Percentiles rank a stretch among this genome's conserved stretches.
These are phyloP conservation scores for Noctua janthina DNA, from an alignment of 2,888 invertebrate genomes.

Conservation along the genomic window DNA sequence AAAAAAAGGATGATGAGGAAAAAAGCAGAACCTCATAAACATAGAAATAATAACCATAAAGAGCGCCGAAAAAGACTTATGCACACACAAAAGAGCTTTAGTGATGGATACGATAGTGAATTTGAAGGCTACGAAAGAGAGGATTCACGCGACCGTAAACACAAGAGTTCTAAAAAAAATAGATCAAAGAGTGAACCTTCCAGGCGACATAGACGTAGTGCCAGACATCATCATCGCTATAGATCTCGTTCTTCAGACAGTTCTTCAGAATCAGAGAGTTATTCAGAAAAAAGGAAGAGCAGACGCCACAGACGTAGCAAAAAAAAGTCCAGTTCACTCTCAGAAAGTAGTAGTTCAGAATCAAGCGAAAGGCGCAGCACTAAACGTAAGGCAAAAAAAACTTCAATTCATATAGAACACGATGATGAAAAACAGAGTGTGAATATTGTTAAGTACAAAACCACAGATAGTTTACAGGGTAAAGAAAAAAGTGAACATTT, in stretches of 20 bases:
- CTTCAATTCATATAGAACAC: conserved; percentile 86
- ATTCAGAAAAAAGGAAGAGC: conserved; percentile 82
- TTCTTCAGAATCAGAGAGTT: conserved; percentile 81
- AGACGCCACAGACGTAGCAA: conserved; percentile 84
- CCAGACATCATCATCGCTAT: conserved; percentile 77
- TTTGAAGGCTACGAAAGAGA: conserved; percentile 76
- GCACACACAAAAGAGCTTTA: conserved; percentile 86
- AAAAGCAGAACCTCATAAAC: conserved; percentile 74
- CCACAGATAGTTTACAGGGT: conserved; percentile 70
- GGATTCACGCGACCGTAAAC: conserved; percentile 74
- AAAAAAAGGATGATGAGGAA: conserved; percentile 72
- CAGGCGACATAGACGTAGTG: conserved; percentile 78
- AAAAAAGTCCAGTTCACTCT: conserved; percentile 84
- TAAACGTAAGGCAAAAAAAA: conserved; percentile 87
- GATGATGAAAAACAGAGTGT: conserved; percentile 86
- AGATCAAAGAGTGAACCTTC: conserved; percentile 89
- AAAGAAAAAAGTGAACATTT: conserved; percentile 70
- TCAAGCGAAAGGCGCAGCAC: conserved; percentile 84
- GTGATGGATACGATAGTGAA: conserved; percentile 88
- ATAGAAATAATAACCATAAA: conserved; percentile 78
- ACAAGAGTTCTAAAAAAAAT: conserved; percentile 80
- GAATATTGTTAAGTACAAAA: conserved; percentile 86
- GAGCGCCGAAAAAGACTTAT: conserved; percentile 81
- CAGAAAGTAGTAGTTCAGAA: conserved; percentile 86
- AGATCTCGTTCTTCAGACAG: conserved; percentile 83